Evolutionary conservation across 2,888 invertebrate species (phyloP), one percentile per base, ranked within the genome.

Genomic region (Coelopa pilipes): DNA sequence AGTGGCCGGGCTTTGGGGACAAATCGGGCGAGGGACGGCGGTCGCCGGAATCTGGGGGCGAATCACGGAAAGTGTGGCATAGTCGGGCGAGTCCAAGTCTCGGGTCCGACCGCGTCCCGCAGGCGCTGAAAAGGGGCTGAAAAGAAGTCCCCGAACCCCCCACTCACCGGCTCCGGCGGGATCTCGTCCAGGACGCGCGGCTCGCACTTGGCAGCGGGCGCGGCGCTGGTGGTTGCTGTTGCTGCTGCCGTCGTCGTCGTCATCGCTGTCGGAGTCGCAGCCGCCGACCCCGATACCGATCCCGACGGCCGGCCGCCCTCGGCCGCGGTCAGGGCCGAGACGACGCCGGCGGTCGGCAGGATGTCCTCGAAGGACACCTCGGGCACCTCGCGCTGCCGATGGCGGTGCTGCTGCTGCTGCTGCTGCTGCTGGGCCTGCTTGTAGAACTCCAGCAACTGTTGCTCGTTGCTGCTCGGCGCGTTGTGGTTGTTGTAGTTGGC

Each of bases 101-200:
- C n/a, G n/a, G n/a, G n/a, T n/a, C n/a, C n/a, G n/a, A n/a, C n/a
- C n/a, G n/a, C n/a, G n/a, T n/a, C n/a, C n/a, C n/a, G n/a, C n/a
- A n/a, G n/a, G n/a, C n/a, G n/a, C n/a, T n/a, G n/a, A n/a, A n/a
- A n/a, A n/a, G n/a, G n/a, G n/a, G n/a, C n/a, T n/a, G n/a, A n/a
- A n/a, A n/a, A 34, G 7, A 34, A 34, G 7, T 34, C 34, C 34
- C 34, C 34, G 34, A 34, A n/a, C n/a, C n/a, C n/a, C 59, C 59
- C 63, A 83, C 86, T 87, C 79, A 88, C 88, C 81, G 88, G 88
- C 78, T 86, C 86, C 59, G 85, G 82, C 77, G 87, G 86, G 73
- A 85, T 79, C 76, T 86, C 81, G 59, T 87, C 88, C 67, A 88
- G 79, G 50, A 87, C 83, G 78, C 80, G 84, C 2, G 87, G 84